Evolutionary conservation across 2,888 invertebrate genomes (phyloP).

Genomic region (Philereme transversata): DNA sequence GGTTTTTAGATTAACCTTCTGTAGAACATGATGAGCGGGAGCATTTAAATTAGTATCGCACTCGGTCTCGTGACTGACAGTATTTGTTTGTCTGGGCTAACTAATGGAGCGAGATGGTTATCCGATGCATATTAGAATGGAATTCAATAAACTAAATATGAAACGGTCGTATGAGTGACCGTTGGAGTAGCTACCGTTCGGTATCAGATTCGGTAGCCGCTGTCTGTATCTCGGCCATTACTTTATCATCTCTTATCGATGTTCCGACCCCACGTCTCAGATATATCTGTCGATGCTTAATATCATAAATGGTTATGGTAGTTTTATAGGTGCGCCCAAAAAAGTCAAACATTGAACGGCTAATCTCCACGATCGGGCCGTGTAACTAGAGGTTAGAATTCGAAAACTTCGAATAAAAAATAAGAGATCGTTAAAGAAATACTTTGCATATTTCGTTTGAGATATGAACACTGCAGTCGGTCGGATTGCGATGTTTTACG

Average conservation of each 20-base stretch:
- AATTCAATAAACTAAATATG: constrained; percentile 69
- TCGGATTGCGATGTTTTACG: constrained; percentile 28
- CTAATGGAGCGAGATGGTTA: constrained; percentile 52
- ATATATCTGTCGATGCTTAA: constrained; percentile 73
- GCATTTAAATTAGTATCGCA: constrained; percentile 60
- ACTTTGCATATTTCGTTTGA: constrained; percentile 60
- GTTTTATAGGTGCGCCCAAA: constrained; percentile 64
- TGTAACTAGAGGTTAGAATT: constrained; percentile 70
- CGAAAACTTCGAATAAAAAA: constrained; percentile 62
- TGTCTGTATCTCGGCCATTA: constrained; percentile 67
- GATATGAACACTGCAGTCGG: constrained; percentile 49
- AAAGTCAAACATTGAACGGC: constrained; percentile 54
- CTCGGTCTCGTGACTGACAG: constrained; percentile 31
- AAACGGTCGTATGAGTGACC: constrained; percentile 57
- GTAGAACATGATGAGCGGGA: constrained; percentile 49
- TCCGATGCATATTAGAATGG: constrained; percentile 66
- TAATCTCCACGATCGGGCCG: constrained; percentile 66
- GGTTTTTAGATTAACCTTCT: constrained; percentile 66
- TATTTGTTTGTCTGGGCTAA: constrained; percentile 22
- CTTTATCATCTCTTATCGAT: constrained; percentile 76
- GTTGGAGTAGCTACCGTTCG: constrained; percentile 64
- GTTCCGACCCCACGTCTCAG: constrained; percentile 54
- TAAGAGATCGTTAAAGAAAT: constrained; percentile 64
- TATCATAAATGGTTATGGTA: constrained; percentile 68
- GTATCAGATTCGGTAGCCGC: constrained; percentile 76